Conservation (phyloP, 2,888 invertebrate genomes). For the Ochropacha duplaris region DNA sequence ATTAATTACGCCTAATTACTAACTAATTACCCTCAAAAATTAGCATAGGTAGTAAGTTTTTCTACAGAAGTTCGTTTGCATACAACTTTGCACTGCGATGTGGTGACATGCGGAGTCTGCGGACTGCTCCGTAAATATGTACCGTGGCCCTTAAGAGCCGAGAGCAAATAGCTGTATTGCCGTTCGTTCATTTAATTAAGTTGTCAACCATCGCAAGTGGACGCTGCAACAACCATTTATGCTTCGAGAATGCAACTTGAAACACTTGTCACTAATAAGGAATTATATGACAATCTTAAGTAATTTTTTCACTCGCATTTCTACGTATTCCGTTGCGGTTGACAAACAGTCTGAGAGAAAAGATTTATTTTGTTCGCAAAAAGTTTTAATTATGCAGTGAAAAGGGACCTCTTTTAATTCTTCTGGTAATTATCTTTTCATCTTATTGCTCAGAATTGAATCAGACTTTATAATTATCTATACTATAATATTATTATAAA, state of each 20-base stretch:
- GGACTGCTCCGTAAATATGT: neutral
- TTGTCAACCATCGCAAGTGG: slow-evolving; percentile 2
- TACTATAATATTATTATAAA: too few relatives aligned
- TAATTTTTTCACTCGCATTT: slow-evolving; percentile 1
- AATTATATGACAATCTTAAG: slow-evolving; percentile 1
- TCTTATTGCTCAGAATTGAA: too few relatives aligned
- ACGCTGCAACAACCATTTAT: slow-evolving; percentile 6
- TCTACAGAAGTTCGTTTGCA: neutral
- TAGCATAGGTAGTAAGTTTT: neutral
- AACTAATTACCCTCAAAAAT: neutral
- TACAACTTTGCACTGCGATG: neutral
- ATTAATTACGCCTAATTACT: neutral
- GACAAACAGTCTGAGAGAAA: neutral
- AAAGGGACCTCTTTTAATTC: neutral
- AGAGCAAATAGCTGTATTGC: slow-evolving; percentile 4
- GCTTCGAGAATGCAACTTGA: slow-evolving; percentile 6
- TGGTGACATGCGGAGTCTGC: neutral
- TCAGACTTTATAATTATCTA: too few relatives aligned
- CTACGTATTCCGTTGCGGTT: neutral
- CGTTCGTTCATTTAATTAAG: slow-evolving; percentile 3
- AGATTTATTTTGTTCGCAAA: neutral
- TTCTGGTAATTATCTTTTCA: neutral
- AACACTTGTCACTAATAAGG: slow-evolving; percentile 9
- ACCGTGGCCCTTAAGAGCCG: neutral
- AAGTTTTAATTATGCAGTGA: neutral